Percentiles rank a stretch among this genome's conserved stretches.
Conservation (phyloP, 2,888 invertebrate genomes). For the Carcina quercana region DNA sequence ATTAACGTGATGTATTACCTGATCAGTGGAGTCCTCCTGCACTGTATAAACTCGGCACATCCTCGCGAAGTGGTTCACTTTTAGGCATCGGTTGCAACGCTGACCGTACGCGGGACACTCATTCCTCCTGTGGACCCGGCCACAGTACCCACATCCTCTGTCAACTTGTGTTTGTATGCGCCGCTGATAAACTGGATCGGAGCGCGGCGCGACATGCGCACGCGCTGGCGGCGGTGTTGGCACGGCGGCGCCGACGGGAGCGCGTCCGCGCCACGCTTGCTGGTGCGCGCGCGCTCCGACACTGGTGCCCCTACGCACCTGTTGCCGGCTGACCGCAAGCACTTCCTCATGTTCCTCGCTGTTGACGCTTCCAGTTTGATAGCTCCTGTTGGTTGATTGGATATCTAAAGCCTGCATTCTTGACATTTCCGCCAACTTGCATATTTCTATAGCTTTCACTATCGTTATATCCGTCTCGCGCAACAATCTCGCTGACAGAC, state of each 20-base stretch:
- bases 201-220: neutral
- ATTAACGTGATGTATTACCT: conserved; percentile 12
- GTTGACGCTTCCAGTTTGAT: too few relatives aligned
- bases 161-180: neutral
- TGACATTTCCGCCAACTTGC: conserved; percentile 12
- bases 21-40: conserved; percentile 14
- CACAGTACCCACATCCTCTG: conserved; percentile 11
- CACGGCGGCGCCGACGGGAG: neutral
- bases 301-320: neutral
- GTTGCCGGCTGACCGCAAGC: neutral
- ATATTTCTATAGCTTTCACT: conserved; percentile 15
- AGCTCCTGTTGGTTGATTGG: too few relatives aligned
- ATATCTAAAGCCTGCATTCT: conserved; percentile 11
- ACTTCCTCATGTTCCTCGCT: neutral
- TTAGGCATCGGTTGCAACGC: conserved; percentile 10
- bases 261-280: neutral
- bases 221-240: neutral
- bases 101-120: conserved; percentile 17
- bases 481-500: conserved; percentile 15
- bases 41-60: conserved; percentile 14
- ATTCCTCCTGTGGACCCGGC: conserved; percentile 6
- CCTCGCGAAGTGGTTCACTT: conserved; percentile 15
- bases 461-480: conserved; percentile 15
- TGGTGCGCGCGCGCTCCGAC: neutral
- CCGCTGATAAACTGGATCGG: neutral